A percentile compares a stretch with the other conserved stretches of the same genome.
phyloP scores from a whole-genome alignment of 2,888 invertebrate genomes.

The Chrysopilus asiliformis region DNA sequence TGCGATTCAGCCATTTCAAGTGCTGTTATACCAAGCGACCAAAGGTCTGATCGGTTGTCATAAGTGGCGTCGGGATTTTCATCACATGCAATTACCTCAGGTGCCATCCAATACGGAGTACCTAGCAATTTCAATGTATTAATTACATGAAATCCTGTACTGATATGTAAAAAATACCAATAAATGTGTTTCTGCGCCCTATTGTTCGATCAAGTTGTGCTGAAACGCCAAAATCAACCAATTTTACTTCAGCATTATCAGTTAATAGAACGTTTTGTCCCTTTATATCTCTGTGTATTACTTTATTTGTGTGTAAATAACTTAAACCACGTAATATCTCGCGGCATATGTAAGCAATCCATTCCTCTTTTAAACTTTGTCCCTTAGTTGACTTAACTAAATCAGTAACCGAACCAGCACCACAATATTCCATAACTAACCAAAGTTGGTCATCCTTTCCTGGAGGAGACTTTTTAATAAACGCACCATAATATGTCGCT shows the following conservation, averaged over 20 bases:
- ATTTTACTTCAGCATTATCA: constrained; percentile 98
- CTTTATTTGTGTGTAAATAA: constrained; percentile 97
- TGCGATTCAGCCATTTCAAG: constrained; percentile 99
- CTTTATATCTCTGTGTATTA: constrained; percentile 98
- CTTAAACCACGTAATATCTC: constrained; percentile 90
- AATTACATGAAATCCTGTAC: too few species aligned
- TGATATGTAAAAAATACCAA: constrained; percentile 40
- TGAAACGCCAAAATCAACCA: constrained; percentile 99
- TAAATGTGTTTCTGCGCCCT: constrained; percentile 96
- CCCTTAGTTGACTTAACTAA: constrained; percentile 99
- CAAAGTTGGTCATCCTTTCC: constrained; percentile 99
- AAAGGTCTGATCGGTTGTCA: constrained; percentile 88
- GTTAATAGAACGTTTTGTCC: constrained; percentile 98
- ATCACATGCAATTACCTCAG: constrained; percentile 99
- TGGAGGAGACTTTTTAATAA: constrained; percentile 97
- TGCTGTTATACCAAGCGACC: constrained; percentile 92
- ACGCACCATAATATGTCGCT: constrained; percentile 99
- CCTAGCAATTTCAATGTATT: too few species aligned
- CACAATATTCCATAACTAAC: constrained; percentile 99
- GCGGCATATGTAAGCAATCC: constrained; percentile 99
- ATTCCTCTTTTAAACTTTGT: constrained; percentile 95
- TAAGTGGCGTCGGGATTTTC: constrained; percentile 99
- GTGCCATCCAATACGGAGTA: constrained; percentile 98
- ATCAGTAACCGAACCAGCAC: constrained; percentile 97
- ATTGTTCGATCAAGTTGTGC: constrained; percentile 98